phyloP scores from a whole-genome alignment of 2,797 vertebrate genomes.

The Gymnodraco acuticeps region DNA sequence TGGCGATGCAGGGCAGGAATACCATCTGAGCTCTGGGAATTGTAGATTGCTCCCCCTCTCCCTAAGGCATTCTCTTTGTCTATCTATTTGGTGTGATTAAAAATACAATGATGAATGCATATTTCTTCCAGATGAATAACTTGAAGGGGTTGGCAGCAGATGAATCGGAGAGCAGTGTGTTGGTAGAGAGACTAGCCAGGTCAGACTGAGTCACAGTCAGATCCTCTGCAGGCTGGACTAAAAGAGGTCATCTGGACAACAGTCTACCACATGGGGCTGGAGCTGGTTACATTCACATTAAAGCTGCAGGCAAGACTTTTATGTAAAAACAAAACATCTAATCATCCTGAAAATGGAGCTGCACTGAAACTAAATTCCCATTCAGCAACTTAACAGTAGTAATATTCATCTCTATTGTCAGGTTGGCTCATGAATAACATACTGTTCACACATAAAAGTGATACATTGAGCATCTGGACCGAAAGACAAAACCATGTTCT shows the following conservation, averaged over 20 bases:
- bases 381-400: background rate
- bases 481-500: background rate
- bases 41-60: slow-evolving; percentile 81
- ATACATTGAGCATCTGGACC: slow-evolving; percentile 6
- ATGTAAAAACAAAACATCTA: slow-evolving; percentile 32
- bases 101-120: slow-evolving; percentile 90
- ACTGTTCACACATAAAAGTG: background rate
- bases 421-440: background rate
- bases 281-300: slow-evolving; percentile 61
- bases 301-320: slow-evolving; percentile 35
- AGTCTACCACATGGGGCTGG: slow-evolving; percentile 59
- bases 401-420: slow-evolving; percentile 11
- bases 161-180: slow-evolving; percentile 82
- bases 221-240: slow-evolving; percentile 74
- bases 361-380: background rate
- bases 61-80: slow-evolving; percentile 87
- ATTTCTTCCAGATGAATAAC: slow-evolving; percentile 89
- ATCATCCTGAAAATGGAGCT: slow-evolving; percentile 35
- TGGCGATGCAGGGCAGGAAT: slow-evolving; percentile 86
- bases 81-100: slow-evolving; percentile 90
- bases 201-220: slow-evolving; percentile 77
- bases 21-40: slow-evolving; percentile 86
- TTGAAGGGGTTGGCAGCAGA: slow-evolving; percentile 86
- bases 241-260: slow-evolving; percentile 71
- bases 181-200: slow-evolving; percentile 79